phyloP scores from a whole-genome alignment of 2,113 vertebrate species.

The Patagioenas fasciata region DNA sequence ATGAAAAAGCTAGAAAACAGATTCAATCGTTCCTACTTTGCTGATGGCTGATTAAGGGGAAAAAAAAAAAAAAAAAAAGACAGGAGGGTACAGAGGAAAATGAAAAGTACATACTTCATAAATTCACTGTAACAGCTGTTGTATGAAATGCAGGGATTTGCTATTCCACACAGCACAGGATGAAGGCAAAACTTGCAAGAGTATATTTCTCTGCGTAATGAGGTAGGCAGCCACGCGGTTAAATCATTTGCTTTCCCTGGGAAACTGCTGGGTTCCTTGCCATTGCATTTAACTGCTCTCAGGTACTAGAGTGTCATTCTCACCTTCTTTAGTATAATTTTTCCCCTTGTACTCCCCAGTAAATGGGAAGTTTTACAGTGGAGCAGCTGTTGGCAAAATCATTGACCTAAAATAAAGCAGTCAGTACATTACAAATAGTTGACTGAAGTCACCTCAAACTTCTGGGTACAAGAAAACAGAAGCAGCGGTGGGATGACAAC shows the following conservation, averaged over 20 bases:
- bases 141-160: neutral
- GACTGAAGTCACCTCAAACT: neutral
- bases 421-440: neutral
- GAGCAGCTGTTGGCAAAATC: neutral
- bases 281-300: neutral
- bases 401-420: neutral
- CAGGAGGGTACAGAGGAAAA: neutral
- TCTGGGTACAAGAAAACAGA: neutral
- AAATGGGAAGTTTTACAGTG: neutral
- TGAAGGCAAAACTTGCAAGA: neutral
- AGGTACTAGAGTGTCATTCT: neutral
- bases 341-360: neutral
- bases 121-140: constrained; percentile 18
- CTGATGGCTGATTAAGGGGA: neutral
- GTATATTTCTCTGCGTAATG: constrained; percentile 35
- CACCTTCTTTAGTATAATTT: neutral
- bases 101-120: neutral
- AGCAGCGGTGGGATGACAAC: accelerated
- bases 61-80: neutral
- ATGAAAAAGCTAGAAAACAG: constrained; percentile 11
- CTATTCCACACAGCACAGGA: neutral
- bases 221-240: constrained; percentile 7
- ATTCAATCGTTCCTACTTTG: constrained; percentile 37
- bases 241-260: constrained; percentile 44
- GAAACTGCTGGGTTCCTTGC: neutral